These are phyloP conservation scores for Acanthurus tractus DNA, from an alignment of 2,797 vertebrate species.

Conservation along the genomic window DNA sequence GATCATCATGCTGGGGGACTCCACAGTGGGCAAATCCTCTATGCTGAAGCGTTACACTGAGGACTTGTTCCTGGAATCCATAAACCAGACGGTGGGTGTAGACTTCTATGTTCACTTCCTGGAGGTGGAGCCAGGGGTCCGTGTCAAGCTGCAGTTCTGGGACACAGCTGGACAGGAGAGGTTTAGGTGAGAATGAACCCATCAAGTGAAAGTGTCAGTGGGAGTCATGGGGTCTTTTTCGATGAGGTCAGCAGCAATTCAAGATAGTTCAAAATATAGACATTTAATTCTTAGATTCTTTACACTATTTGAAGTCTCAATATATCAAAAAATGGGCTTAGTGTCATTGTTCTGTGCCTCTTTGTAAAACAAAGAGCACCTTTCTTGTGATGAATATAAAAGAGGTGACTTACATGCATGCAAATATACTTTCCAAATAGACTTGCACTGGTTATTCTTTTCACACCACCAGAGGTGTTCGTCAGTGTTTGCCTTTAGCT, in stretches of 20 bases:
- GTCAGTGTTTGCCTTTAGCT: constrained; percentile 41
- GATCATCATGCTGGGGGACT: constrained; percentile 92
- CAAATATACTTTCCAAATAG: constrained; percentile 48
- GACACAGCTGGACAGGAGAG: constrained; percentile 92
- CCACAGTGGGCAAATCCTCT: constrained; percentile 91
- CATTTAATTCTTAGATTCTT: no score
- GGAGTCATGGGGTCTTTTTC: neutral
- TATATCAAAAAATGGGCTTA: neutral
- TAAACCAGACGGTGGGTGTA: constrained; percentile 89
- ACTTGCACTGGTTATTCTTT: constrained; percentile 13
- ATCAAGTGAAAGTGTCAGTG: neutral
- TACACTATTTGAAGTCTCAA: neutral
- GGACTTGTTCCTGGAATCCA: constrained; percentile 85
- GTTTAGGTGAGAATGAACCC: constrained; percentile 85
- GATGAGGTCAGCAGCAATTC: no score
- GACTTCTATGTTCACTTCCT: constrained; percentile 91
- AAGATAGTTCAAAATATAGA: no score
- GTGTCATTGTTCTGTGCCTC: neutral
- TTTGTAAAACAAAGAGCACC: constrained; percentile 1
- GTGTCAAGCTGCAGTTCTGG: constrained; percentile 92
- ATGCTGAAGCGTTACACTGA: constrained; percentile 90
- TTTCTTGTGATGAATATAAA: neutral
- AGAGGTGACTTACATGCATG: constrained; percentile 5
- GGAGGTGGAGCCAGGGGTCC: constrained; percentile 88
- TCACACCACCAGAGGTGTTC: constrained; percentile 32